Percentiles rank a stretch among this genome's conserved stretches.
phyloP scores from a whole-genome alignment of 2,797 vertebrate genomes.

The Petrocephalus sullivani region DNA sequence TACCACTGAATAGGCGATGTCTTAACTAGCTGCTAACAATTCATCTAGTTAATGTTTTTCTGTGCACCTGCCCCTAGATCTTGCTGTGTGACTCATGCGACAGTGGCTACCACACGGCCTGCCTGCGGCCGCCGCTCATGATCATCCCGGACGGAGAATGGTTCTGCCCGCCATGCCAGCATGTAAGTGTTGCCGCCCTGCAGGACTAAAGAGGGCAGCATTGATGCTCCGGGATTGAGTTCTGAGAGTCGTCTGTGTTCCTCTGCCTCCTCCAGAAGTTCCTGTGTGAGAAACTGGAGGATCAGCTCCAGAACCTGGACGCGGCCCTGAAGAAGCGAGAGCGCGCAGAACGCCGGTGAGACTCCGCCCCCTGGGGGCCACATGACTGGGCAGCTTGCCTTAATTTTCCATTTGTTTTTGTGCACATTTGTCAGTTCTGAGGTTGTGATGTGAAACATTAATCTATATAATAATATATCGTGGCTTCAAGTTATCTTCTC shows the following conservation, averaged over 20 bases:
- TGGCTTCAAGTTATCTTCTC: neutral
- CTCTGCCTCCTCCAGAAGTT: constrained; percentile 70
- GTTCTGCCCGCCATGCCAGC: constrained; percentile 97
- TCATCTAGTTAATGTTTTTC: neutral
- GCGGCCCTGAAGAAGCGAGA: constrained; percentile 92
- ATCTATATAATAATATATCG: neutral
- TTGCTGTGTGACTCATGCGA: constrained; percentile 93
- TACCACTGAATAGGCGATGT: neutral
- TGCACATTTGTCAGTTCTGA: neutral
- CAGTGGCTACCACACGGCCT: constrained; percentile 91
- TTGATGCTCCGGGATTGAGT: neutral
- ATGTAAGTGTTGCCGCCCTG: constrained; percentile 59
- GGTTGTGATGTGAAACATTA: neutral
- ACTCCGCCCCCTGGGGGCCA: neutral
- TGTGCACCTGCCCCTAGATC: constrained; percentile 68
- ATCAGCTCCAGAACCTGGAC: constrained; percentile 89
- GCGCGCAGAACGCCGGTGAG: constrained; percentile 83
- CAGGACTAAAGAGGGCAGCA: neutral
- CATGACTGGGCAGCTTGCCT: neutral
- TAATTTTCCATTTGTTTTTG: neutral
- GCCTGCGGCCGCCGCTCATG: constrained; percentile 92
- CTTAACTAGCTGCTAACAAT: neutral
- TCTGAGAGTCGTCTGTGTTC: neutral
- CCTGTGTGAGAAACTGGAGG: constrained; percentile 90
- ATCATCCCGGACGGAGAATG: constrained; percentile 95